Conservation (phyloP, 1,140 invertebrate genomes). For the Spodoptera frugiperda region DNA sequence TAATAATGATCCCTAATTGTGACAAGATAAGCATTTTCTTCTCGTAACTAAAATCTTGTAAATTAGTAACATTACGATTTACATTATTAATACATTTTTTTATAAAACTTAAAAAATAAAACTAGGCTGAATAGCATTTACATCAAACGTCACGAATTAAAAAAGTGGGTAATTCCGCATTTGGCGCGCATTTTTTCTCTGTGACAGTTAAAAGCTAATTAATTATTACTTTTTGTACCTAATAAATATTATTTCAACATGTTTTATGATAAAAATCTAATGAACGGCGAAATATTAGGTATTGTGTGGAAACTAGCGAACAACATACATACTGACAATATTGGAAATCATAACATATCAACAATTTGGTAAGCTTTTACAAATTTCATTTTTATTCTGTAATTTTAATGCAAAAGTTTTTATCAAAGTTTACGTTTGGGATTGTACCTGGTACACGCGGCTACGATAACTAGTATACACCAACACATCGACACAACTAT, state of each 20-base stretch:
- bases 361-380: constrained; percentile 27
- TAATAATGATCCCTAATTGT: no score
- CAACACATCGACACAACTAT: no score
- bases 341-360: constrained; percentile 11
- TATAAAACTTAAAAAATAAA: not conserved
- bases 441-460: no score
- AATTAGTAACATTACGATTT: no score
- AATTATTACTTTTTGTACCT: no score
- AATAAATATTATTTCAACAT: not conserved
- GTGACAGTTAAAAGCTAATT: not conserved
- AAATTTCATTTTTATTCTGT: not conserved
- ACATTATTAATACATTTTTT: not conserved
- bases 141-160: not conserved
- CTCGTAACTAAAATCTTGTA: no score
- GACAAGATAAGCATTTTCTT: no score
- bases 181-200: constrained; percentile 1
- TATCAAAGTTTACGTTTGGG: not conserved
- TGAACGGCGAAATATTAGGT: constrained; percentile 15
- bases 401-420: not conserved
- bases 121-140: not conserved
- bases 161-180: constrained; percentile 1
- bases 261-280: constrained; percentile 39
- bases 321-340: constrained; percentile 9
- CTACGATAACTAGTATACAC: no score
- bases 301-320: constrained; percentile 39